A percentile compares a stretch with the other conserved stretches of the same genome.
phyloP scores from a whole-genome alignment of 2,113 vertebrate species.

The Atrichornis clamosus region DNA sequence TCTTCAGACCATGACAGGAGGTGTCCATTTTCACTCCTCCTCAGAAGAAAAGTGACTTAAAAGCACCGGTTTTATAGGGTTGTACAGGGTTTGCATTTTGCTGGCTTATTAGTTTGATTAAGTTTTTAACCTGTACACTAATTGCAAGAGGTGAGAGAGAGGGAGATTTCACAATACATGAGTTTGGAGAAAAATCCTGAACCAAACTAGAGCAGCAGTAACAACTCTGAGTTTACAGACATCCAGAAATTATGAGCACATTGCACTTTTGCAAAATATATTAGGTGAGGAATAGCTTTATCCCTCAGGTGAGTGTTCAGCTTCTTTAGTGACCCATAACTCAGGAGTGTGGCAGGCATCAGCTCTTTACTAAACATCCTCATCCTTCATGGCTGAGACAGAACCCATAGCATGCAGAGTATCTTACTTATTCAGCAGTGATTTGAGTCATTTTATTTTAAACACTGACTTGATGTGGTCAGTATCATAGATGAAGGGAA shows the following conservation, averaged over 20 bases:
- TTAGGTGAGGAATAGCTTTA: constrained; percentile 62
- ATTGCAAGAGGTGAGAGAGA: not conserved
- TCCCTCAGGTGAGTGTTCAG: constrained; percentile 66
- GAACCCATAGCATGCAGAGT: not conserved
- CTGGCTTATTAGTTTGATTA: not conserved
- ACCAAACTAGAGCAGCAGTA: not conserved
- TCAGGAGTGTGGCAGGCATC: constrained; percentile 37
- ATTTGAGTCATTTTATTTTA: constrained; percentile 64
- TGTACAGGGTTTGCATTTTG: not conserved
- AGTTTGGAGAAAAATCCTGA: constrained; percentile 42
- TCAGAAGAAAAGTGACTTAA: not conserved
- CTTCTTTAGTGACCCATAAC: constrained; percentile 68
- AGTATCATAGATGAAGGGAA: not conserved
- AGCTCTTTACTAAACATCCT: constrained; percentile 44
- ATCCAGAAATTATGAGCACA: constrained; percentile 64
- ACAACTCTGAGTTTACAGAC: constrained; percentile 70
- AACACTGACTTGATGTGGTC: constrained; percentile 47
- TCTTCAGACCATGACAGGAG: not conserved
- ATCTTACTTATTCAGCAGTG: constrained; percentile 45
- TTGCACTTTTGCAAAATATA: constrained; percentile 69
- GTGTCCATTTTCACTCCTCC: not conserved
- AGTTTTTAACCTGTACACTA: not conserved
- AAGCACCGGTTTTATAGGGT: not conserved
- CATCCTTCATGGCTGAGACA: constrained; percentile 56
- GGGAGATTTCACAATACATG: not conserved